A percentile compares a stretch with the other conserved stretches of the same genome.
Conservation (phyloP, 2,888 invertebrate genomes). For the Ochlodes sylvanus region DNA sequence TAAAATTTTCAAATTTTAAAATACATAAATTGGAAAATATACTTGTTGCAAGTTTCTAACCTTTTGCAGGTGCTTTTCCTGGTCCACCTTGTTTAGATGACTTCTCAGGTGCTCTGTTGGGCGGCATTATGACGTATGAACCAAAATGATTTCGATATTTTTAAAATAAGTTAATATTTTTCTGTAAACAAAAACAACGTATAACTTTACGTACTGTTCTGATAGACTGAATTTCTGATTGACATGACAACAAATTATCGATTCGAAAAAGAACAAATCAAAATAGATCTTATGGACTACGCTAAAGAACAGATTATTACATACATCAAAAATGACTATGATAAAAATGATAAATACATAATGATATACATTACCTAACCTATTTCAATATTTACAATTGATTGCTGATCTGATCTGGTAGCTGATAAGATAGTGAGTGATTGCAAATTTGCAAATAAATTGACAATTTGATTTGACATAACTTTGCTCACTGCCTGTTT, state of each 20-base stretch:
- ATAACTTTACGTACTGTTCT: neutral
- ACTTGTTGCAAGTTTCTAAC: slow-evolving; percentile 49
- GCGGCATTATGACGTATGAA: slow-evolving; percentile 85
- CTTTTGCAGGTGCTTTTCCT: slow-evolving; percentile 72
- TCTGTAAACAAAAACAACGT: neutral
- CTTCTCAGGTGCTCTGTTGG: slow-evolving; percentile 89
- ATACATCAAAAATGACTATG: neutral
- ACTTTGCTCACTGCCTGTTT: no score
- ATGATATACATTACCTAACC: neutral
- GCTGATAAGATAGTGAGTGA: no score
- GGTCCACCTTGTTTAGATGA: slow-evolving; percentile 69
- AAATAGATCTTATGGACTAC: neutral
- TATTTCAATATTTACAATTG: neutral
- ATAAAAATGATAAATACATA: neutral
- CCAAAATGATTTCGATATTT: neutral
- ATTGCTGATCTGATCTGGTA: neutral
- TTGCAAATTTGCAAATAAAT: no score
- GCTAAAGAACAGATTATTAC: neutral
- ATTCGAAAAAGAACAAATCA: neutral
- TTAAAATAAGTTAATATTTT: neutral
- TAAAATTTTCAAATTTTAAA: no score
- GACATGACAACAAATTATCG: neutral
- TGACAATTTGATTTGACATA: no score
- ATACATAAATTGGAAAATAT: neutral
- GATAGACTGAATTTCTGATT: no score